A percentile compares a stretch with the other conserved stretches of the same genome.
Conservation (phyloP, 2,113 vertebrate genomes). For the Dolichallabes microphthalmus region DNA sequence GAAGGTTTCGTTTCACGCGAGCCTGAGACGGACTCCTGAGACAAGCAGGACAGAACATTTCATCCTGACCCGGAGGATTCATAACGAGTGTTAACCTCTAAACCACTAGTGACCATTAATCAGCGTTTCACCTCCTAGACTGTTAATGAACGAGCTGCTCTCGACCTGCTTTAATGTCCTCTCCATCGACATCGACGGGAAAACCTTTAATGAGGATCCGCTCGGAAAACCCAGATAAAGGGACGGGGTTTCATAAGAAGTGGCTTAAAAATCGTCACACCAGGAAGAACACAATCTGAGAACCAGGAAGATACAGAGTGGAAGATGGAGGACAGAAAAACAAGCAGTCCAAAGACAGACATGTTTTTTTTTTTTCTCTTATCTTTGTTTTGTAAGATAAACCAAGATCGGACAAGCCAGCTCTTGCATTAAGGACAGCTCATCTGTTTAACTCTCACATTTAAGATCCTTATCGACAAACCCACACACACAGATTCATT, state of each 20-base stretch:
- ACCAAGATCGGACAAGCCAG: neutral
- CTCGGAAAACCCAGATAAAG: neutral
- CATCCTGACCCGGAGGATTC: neutral
- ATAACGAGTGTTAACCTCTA: neutral
- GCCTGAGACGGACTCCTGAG: no score
- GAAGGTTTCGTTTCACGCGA: neutral
- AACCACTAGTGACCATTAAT: neutral
- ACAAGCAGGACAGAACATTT: no score
- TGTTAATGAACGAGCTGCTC: neutral
- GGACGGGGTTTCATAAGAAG: neutral
- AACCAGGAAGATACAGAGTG: neutral
- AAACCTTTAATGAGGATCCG: neutral
- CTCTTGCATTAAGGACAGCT: neutral
- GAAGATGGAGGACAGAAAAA: neutral
- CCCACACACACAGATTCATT: neutral
- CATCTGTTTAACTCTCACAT: neutral
- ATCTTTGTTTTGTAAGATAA: neutral
- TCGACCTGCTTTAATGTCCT: neutral
- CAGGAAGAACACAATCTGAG: neutral
- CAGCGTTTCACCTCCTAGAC: neutral
- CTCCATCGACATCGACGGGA: neutral
- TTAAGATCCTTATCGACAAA: neutral
- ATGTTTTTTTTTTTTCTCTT: neutral
- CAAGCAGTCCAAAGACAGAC: neutral
- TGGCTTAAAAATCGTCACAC: neutral